Conservation (phyloP, 2,888 invertebrate genomes). For the Isotomurus palustris region DNA sequence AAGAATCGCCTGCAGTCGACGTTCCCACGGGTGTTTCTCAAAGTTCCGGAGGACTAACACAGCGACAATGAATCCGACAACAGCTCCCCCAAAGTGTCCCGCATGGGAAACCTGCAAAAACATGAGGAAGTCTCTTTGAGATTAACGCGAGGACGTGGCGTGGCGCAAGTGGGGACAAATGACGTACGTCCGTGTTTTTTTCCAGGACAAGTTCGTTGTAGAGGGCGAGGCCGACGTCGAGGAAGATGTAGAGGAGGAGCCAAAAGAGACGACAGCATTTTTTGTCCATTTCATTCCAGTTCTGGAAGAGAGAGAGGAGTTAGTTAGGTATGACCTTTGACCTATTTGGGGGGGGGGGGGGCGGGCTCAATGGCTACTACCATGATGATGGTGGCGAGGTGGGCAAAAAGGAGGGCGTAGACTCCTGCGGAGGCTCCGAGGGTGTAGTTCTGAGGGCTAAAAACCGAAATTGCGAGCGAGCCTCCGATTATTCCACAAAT, state of each 20-base stretch:
- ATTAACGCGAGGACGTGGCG: too few relatives aligned
- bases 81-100: conserved; percentile 19
- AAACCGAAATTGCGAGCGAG: conserved; percentile 7
- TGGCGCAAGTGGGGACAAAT: too few relatives aligned
- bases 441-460: conserved; percentile 8
- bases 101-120: conserved; percentile 13
- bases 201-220: neutral
- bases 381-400: conserved; percentile 18
- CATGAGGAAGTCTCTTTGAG: too few relatives aligned
- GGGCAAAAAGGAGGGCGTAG: conserved; percentile 13
- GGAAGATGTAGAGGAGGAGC: conserved; percentile 6
- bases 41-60: conserved; percentile 14
- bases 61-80: conserved; percentile 16
- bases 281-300: conserved; percentile 22
- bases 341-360: too few relatives aligned
- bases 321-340: too few relatives aligned
- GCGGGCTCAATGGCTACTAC: too few relatives aligned
- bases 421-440: conserved; percentile 21
- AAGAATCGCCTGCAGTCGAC: conserved; percentile 4
- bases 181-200: neutral
- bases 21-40: conserved; percentile 14
- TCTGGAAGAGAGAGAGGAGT: neutral
- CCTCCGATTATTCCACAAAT: conserved; percentile 8
- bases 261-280: conserved; percentile 20
- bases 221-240: conserved; percentile 6